These are phyloP conservation scores for Pheosia tremula DNA, from an alignment of 2,888 invertebrate genomes.

Conservation along the genomic window DNA sequence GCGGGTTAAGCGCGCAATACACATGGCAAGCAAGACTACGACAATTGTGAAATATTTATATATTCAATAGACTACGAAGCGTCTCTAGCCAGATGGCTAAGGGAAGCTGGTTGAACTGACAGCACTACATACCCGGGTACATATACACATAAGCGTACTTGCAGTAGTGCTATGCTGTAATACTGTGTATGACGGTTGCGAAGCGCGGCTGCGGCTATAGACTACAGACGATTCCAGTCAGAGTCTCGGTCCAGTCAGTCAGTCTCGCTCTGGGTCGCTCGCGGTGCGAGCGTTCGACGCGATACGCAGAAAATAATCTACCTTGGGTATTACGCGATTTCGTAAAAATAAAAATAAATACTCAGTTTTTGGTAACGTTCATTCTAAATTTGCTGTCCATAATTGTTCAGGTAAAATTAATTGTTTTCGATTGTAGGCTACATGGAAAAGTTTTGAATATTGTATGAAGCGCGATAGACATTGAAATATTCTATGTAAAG, in stretches of 20 bases:
- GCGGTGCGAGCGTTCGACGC: constrained; percentile 56
- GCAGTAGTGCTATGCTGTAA: neutral
- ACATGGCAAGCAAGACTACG: too few species aligned
- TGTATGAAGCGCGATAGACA: constrained; percentile 55
- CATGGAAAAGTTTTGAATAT: constrained; percentile 60
- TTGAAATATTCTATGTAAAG: constrained; percentile 37
- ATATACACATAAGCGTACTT: constrained; percentile 48
- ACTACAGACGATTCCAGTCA: neutral
- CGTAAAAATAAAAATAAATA: constrained; percentile 16
- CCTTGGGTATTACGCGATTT: constrained; percentile 19
- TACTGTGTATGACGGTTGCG: constrained; percentile 28
- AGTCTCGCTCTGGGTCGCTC: constrained; percentile 66
- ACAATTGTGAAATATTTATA: too few species aligned
- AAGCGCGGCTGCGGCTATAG: constrained; percentile 15
- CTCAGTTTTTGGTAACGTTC: constrained; percentile 31
- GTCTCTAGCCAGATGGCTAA: too few species aligned
- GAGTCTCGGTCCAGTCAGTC: constrained; percentile 36
- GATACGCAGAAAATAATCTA: constrained; percentile 30
- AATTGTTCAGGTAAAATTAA: neutral
- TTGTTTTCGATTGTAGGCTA: constrained; percentile 1
- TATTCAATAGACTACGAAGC: too few species aligned
- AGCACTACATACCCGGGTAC: constrained; percentile 17
- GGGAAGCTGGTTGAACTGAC: too few species aligned
- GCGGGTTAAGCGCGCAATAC: too few species aligned
- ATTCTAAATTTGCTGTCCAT: neutral